These are phyloP conservation scores for Brachynemurus nebulosus DNA, from an alignment of 2,888 invertebrate genomes.

Conservation along the genomic window DNA sequence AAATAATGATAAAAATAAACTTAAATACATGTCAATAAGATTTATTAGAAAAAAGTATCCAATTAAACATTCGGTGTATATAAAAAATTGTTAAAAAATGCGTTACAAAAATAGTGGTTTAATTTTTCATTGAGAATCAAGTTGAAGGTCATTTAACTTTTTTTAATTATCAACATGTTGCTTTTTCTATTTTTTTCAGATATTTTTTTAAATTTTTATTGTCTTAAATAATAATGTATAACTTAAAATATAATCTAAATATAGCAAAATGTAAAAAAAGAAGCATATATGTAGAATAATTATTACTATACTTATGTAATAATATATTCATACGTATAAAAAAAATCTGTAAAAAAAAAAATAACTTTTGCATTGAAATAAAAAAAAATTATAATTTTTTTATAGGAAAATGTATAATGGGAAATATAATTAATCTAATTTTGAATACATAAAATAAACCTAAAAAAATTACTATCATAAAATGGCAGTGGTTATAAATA, in stretches of 20 bases:
- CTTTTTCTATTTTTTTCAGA: background rate
- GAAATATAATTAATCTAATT: background rate
- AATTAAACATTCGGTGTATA: no score
- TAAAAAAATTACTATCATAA: background rate
- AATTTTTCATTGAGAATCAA: no score
- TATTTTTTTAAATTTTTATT: background rate
- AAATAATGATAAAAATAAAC: no score
- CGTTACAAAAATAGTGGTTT: no score
- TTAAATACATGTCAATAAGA: no score
- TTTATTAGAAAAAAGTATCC: no score
- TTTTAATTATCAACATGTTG: background rate
- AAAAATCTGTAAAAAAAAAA: background rate
- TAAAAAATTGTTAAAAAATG: no score
- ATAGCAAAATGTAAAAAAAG: conserved; percentile 1
- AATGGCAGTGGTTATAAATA: background rate
- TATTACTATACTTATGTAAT: background rate
- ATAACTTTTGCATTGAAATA: background rate
- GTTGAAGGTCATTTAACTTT: no score
- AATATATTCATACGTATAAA: background rate
- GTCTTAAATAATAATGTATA: background rate
- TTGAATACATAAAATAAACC: background rate
- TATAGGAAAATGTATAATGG: background rate
- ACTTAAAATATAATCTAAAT: background rate
- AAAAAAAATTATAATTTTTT: background rate
- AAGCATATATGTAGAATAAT: background rate